Evolutionary conservation across 2,888 invertebrate genomes (phyloP).

Genomic region (Hartigia nigra): DNA sequence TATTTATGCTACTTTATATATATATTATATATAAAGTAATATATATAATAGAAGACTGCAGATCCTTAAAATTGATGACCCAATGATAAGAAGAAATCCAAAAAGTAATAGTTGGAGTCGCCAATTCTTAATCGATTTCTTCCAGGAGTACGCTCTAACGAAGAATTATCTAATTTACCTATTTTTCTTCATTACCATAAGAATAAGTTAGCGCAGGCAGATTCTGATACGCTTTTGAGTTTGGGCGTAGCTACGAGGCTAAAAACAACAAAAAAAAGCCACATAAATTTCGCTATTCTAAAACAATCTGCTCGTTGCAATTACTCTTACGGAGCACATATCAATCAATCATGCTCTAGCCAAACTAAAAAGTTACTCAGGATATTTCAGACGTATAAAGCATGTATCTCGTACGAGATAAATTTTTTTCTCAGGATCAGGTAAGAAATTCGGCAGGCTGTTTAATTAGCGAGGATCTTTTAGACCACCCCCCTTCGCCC

Average conservation of each 20-base stretch:
- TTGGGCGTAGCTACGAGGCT: background rate
- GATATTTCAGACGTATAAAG: conserved; percentile 45
- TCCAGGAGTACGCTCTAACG: conserved; percentile 32
- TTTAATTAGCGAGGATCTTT: background rate
- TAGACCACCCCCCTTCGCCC: background rate
- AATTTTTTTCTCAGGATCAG: conserved; percentile 22
- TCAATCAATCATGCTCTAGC: background rate
- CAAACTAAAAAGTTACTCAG: conserved; percentile 36
- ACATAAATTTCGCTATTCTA: background rate
- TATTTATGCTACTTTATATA: background rate
- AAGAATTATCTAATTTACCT: conserved; percentile 25
- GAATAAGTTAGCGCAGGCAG: conserved; percentile 39
- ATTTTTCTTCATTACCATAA: conserved; percentile 15
- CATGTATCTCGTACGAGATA: background rate
- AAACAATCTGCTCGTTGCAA: background rate
- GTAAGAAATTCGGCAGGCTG: conserved; percentile 41
- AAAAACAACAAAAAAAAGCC: background rate
- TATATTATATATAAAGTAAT: too few relatives aligned
- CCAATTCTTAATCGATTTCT: conserved; percentile 23
- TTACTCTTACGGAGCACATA: too few relatives aligned
- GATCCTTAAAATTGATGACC: background rate
- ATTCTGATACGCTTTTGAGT: conserved; percentile 45
- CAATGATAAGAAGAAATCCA: too few relatives aligned
- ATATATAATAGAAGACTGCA: too few relatives aligned
- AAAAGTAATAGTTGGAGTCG: conserved; percentile 13